phyloP scores from a whole-genome alignment of 2,797 vertebrate genomes.

The Ataeniobius toweri region DNA sequence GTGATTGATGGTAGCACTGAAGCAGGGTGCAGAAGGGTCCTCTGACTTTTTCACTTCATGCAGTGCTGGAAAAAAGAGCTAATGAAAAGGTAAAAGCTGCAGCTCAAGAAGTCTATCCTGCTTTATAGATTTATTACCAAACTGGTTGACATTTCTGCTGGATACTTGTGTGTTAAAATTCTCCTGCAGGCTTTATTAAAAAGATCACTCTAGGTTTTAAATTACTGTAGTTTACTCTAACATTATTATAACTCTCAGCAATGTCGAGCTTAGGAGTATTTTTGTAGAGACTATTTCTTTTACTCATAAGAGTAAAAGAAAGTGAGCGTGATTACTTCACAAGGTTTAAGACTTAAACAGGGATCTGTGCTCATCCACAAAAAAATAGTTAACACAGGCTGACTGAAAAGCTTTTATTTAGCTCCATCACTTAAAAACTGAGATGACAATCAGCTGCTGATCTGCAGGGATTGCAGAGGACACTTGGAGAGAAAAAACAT shows the following conservation, averaged over 20 bases:
- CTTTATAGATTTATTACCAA: constrained; percentile 8
- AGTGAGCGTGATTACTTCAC: neutral
- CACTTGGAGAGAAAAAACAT: constrained; percentile 56
- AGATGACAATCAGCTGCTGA: constrained; percentile 44
- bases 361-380: neutral
- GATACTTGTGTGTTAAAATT: constrained; percentile 1
- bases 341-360: neutral
- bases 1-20: neutral
- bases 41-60: constrained; percentile 6
- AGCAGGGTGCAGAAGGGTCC: neutral
- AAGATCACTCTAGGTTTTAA: constrained; percentile 19
- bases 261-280: neutral
- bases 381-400: constrained; percentile 1
- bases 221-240: neutral
- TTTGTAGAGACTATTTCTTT: neutral
- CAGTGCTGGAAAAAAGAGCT: neutral
- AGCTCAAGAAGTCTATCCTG: neutral
- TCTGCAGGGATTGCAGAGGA: constrained; percentile 27
- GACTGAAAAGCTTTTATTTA: constrained; percentile 22
- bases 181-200: constrained; percentile 7
- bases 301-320: neutral
- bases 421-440: constrained; percentile 31
- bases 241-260: neutral
- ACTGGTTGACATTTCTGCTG: neutral
- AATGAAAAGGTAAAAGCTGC: neutral